Conservation (phyloP, 2,888 invertebrate genomes). For the Drosophila merina region DNA sequence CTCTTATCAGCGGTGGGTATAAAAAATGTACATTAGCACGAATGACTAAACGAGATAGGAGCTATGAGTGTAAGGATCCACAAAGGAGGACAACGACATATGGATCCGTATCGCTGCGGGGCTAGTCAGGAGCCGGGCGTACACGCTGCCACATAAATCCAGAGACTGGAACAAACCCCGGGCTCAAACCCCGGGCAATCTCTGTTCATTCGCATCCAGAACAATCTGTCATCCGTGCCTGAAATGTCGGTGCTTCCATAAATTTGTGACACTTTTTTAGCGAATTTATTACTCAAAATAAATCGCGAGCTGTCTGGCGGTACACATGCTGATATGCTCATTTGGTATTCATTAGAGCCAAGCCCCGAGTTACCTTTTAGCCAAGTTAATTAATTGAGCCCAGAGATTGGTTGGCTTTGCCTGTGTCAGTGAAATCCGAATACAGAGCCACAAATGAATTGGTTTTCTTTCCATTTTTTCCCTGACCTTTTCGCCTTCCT, state of each 20-base stretch:
- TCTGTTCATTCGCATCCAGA: conserved; percentile 37
- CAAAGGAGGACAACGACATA: conserved; percentile 41
- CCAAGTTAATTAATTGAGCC: conserved; percentile 75
- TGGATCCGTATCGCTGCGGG: conserved; percentile 41
- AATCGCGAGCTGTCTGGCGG: conserved; percentile 63
- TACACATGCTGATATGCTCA: conserved; percentile 61
- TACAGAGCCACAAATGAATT: conserved; percentile 57
- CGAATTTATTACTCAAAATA: conserved; percentile 74
- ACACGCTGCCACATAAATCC: conserved; percentile 15
- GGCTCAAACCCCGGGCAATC: conserved; percentile 34
- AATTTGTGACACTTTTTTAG: conserved; percentile 77
- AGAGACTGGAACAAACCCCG: neutral
- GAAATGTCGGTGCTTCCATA: conserved; percentile 67
- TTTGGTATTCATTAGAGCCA: conserved; percentile 73
- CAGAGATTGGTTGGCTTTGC: conserved; percentile 49
- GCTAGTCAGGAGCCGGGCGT: conserved; percentile 37
- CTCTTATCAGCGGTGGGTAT: conserved; percentile 56
- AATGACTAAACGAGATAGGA: conserved; percentile 58
- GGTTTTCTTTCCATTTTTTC: conserved; percentile 36
- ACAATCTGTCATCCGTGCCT: conserved; percentile 71
- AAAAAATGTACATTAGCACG: conserved; percentile 67
- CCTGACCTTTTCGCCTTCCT: conserved; percentile 14
- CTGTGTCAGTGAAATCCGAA: conserved; percentile 50
- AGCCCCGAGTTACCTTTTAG: conserved; percentile 49
- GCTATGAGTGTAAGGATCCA: conserved; percentile 20